These are phyloP conservation scores for Carollia perspicillata DNA, from an alignment of 2,113 vertebrate species.

Conservation along the genomic window DNA sequence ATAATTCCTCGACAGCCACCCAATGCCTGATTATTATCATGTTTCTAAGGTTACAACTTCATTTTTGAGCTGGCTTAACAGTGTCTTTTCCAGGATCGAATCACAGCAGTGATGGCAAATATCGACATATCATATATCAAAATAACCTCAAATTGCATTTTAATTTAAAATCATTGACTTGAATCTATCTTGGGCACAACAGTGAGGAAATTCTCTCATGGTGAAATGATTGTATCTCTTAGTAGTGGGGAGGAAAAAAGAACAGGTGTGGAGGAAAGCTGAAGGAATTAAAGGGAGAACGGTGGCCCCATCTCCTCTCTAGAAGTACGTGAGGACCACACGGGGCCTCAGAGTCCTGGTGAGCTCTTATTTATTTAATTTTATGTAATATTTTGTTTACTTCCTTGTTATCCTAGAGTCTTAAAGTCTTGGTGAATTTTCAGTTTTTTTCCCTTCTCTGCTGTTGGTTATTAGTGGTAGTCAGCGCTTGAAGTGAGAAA, in stretches of 20 bases:
- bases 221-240: neutral
- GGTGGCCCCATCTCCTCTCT: neutral
- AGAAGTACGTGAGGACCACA: neutral
- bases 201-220: neutral
- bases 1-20: neutral
- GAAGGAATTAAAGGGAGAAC: neutral
- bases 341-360: too few species aligned
- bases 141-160: constrained; percentile 20
- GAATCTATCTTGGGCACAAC: neutral
- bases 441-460: neutral
- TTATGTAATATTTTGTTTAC: neutral
- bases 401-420: neutral
- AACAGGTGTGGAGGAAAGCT: neutral
- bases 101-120: neutral
- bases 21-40: neutral
- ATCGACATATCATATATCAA: neutral
- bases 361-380: neutral
- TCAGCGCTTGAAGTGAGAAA: neutral
- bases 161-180: neutral
- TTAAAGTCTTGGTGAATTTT: neutral
- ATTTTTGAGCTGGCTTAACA: neutral
- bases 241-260: neutral
- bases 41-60: neutral
- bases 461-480: neutral
- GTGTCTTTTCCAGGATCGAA: neutral